These are phyloP conservation scores for Bombus consobrinus DNA, from an alignment of 1,140 invertebrate genomes.

Conservation along the genomic window DNA sequence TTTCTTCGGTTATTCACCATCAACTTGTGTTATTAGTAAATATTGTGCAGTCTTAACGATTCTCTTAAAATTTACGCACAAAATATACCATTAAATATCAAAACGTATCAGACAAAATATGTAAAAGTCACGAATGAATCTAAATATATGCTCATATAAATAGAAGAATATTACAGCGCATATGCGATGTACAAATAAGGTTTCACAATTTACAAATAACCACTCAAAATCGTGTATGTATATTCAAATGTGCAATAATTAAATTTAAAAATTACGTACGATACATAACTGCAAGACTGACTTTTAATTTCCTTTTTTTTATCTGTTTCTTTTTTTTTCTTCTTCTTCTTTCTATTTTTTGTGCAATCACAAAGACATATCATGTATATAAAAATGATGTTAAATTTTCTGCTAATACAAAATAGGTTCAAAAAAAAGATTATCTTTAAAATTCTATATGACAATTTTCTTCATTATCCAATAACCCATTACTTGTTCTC, in stretches of 20 bases:
- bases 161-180: constrained; percentile 55
- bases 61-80: background rate
- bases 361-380: constrained; percentile 43
- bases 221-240: constrained; percentile 30
- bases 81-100: constrained; percentile 26
- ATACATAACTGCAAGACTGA: background rate
- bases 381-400: constrained; percentile 41
- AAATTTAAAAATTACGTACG: background rate
- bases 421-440: constrained; percentile 17
- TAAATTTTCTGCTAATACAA: constrained; percentile 46
- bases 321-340: background rate
- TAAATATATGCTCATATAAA: constrained; percentile 55
- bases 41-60: constrained; percentile 23
- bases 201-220: constrained; percentile 24
- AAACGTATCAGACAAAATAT: background rate
- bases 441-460: constrained; percentile 54
- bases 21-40: background rate
- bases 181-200: constrained; percentile 37
- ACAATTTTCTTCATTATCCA: constrained; percentile 41
- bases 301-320: background rate
- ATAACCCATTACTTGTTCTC: constrained; percentile 53
- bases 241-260: background rate
- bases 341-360: background rate
- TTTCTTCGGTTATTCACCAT: background rate
- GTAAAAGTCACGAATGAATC: background rate